These are phyloP conservation scores for Spialia ferax DNA, from an alignment of 2,888 invertebrate genomes.

Conservation along the genomic window DNA sequence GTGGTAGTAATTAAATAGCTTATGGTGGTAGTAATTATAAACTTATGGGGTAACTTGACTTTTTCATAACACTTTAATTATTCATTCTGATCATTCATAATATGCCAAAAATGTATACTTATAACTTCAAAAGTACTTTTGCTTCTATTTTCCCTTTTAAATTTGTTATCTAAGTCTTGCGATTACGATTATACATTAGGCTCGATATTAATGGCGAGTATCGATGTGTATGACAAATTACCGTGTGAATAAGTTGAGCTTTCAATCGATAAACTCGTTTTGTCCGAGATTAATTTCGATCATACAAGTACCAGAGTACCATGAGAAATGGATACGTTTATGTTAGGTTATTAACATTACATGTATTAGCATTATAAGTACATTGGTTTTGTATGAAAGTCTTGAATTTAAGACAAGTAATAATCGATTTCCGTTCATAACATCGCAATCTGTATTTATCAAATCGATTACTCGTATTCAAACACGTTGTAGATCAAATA, in stretches of 20 bases:
- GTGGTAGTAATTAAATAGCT: no score
- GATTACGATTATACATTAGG: neutral
- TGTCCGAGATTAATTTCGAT: conserved; percentile 31
- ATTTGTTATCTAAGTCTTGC: no score
- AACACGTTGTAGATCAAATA: conserved; percentile 2
- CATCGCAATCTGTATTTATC: conserved; percentile 15
- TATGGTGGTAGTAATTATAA: no score
- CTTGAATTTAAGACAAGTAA: conserved; percentile 22
- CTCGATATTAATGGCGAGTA: conserved; percentile 44
- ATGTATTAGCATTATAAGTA: conserved; percentile 34
- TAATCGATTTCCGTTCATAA: conserved; percentile 25
- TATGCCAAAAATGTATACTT: no score
- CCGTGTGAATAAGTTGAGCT: conserved; percentile 42
- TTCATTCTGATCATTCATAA: no score
- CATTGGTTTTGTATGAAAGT: conserved; percentile 29
- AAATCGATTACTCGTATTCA: conserved; percentile 5
- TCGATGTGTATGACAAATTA: conserved; percentile 48
- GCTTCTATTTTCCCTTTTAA: no score
- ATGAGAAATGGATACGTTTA: conserved; percentile 25
- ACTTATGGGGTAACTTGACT: no score
- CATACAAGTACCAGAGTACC: conserved; percentile 4
- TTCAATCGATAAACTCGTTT: conserved; percentile 36
- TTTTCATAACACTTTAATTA: no score
- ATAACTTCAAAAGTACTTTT: no score
- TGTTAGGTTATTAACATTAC: conserved; percentile 10